phyloP scores from a whole-genome alignment of 2,113 vertebrate species.

The Catharus minimus region DNA sequence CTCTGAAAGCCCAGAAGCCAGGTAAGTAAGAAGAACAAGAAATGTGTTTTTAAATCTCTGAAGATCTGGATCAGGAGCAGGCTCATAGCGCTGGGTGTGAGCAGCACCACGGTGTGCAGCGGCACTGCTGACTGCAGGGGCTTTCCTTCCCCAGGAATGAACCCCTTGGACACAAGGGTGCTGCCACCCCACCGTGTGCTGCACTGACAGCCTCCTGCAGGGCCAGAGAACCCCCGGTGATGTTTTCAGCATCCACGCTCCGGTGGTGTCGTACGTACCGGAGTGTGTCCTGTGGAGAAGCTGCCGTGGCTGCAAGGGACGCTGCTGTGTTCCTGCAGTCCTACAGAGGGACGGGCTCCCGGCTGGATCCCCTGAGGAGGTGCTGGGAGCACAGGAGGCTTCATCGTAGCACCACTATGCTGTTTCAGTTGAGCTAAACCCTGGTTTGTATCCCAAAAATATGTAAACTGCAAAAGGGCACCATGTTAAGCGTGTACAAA shows the following conservation, averaged over 20 bases:
- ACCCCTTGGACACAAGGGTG: background rate
- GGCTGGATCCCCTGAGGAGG: rapidly evolving
- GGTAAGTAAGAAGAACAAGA: background rate
- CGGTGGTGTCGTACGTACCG: rapidly evolving
- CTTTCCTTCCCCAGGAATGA: background rate
- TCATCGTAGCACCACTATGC: rapidly evolving
- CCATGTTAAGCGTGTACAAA: background rate
- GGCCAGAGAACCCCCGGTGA: background rate
- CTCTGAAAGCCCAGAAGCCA: background rate
- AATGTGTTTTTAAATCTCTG: background rate
- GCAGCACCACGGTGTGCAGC: rapidly evolving
- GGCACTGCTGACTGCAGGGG: background rate
- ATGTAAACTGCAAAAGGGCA: background rate
- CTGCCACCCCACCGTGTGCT: background rate
- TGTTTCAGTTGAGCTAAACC: background rate
- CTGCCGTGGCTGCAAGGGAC: background rate
- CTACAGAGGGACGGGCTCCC: rapidly evolving
- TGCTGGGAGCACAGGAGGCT: background rate
- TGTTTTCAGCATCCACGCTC: background rate
- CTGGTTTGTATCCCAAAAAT: background rate
- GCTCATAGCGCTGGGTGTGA: background rate
- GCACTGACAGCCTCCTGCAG: background rate
- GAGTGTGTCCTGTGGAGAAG: background rate
- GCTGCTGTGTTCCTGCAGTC: background rate
- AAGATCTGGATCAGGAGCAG: background rate